Percentiles rank a stretch among this genome's conserved stretches.
Conservation (phyloP, 2,888 invertebrate genomes). For the Watsonalla cultraria region DNA sequence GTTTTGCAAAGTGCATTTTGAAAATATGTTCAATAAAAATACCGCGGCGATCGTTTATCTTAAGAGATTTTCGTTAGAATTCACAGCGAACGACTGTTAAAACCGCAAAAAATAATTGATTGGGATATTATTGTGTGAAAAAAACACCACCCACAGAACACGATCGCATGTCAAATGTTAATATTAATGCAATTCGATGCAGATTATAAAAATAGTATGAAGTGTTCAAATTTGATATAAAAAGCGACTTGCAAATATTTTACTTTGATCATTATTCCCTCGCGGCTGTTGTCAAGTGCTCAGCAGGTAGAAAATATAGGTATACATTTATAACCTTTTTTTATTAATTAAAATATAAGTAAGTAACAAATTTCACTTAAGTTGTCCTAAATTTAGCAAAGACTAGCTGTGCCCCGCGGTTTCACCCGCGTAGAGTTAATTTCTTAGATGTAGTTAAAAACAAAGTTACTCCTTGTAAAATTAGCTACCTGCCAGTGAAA, state of each 20-base stretch:
- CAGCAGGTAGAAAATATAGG: too few species aligned
- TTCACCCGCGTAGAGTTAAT: too few species aligned
- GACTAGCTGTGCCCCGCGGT: too few species aligned
- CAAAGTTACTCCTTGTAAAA: too few species aligned
- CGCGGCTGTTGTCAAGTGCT: too few species aligned
- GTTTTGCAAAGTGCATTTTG: background rate
- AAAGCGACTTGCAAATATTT: background rate
- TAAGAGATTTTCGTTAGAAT: background rate
- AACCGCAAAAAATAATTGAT: background rate
- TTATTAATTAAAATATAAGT: too few species aligned
- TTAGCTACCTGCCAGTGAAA: too few species aligned
- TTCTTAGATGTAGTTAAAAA: too few species aligned
- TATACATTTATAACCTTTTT: too few species aligned
- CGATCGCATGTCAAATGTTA: background rate
- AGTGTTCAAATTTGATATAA: background rate
- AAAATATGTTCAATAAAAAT: background rate
- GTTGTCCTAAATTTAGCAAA: too few species aligned
- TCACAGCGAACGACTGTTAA: background rate
- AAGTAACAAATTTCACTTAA: too few species aligned
- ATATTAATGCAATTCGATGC: slow-evolving; percentile 1
- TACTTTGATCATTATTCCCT: background rate
- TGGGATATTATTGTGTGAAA: background rate
- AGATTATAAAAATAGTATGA: background rate
- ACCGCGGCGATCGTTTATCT: background rate
- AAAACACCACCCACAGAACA: background rate